Conservation (phyloP, 2,888 invertebrate genomes). For the Dione juno region DNA sequence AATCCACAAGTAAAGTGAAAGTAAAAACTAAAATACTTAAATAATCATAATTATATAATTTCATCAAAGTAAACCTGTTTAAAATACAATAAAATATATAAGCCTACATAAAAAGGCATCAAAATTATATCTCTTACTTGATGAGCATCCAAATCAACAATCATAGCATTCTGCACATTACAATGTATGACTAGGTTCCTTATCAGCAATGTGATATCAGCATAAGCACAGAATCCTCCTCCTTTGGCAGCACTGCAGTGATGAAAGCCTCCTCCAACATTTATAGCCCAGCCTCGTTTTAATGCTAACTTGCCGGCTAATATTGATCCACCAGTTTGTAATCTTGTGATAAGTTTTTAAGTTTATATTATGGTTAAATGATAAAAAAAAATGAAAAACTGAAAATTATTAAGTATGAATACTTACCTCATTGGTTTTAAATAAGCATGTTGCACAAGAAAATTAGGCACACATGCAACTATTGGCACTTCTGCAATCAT, state of each 20-base stretch:
- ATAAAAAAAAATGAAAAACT: no score
- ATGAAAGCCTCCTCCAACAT: conserved; percentile 96
- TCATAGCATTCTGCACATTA: conserved; percentile 88
- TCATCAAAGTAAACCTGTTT: no score
- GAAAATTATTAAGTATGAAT: not conserved
- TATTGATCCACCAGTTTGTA: conserved; percentile 92
- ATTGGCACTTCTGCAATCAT: conserved; percentile 90
- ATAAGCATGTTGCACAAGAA: conserved; percentile 88
- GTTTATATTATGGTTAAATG: no score
- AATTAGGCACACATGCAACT: conserved; percentile 89
- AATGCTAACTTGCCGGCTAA: conserved; percentile 92
- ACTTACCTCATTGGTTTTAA: conserved; percentile 89
- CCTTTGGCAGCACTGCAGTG: conserved; percentile 91
- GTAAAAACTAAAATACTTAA: no score
- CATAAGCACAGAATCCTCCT: conserved; percentile 95
- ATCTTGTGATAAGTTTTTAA: conserved; percentile 64
- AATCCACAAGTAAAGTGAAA: no score
- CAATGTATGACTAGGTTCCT: conserved; percentile 85
- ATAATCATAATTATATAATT: no score
- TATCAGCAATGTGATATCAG: conserved; percentile 92
- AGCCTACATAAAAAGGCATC: no score
- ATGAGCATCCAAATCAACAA: conserved; percentile 96
- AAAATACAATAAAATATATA: no score
- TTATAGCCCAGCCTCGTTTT: conserved; percentile 93
- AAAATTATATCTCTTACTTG: conserved; percentile 82